phyloP scores from a whole-genome alignment of 2,797 vertebrate genomes.

The Knipowitschia caucasica region DNA sequence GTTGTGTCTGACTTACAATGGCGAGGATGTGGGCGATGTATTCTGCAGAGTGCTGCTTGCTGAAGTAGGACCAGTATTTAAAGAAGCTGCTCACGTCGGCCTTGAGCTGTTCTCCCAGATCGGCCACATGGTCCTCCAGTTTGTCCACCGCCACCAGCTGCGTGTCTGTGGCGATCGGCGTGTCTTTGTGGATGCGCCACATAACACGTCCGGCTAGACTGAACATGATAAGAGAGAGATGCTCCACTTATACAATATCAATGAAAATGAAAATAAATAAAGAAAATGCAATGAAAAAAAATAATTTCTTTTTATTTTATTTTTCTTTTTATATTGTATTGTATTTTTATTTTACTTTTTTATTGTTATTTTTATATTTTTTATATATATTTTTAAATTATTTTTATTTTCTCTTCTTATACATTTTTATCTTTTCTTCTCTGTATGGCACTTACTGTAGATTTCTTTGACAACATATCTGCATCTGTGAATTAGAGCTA shows the following conservation, averaged over 20 bases:
- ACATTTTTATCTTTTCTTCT: too few relatives aligned
- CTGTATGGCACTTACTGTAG: too few relatives aligned
- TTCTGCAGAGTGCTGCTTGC: constrained; percentile 77
- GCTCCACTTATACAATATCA: neutral
- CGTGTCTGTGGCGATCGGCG: constrained; percentile 78
- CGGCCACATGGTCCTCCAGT: constrained; percentile 85
- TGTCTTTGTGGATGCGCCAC: constrained; percentile 86
- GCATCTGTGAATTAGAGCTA: too few relatives aligned
- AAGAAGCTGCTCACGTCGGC: constrained; percentile 78
- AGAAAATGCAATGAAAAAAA: too few relatives aligned
- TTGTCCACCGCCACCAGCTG: constrained; percentile 86
- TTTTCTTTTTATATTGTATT: too few relatives aligned
- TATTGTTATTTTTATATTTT: too few relatives aligned
- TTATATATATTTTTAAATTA: too few relatives aligned
- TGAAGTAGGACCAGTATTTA: constrained; percentile 81
- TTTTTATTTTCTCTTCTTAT: too few relatives aligned
- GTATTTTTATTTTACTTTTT: too few relatives aligned
- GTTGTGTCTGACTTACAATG: constrained; percentile 72
- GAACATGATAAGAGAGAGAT: neutral
- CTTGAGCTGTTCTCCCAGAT: constrained; percentile 75
- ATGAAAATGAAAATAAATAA: too few relatives aligned
- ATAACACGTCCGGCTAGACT: constrained; percentile 88
- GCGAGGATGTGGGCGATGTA: constrained; percentile 86
- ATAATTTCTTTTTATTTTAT: neutral
- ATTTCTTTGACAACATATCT: too few relatives aligned